A percentile compares a stretch with the other conserved stretches of the same genome.
These are phyloP conservation scores for Drosophila macrospina DNA, from an alignment of 2,888 invertebrate species.

Conservation along the genomic window DNA sequence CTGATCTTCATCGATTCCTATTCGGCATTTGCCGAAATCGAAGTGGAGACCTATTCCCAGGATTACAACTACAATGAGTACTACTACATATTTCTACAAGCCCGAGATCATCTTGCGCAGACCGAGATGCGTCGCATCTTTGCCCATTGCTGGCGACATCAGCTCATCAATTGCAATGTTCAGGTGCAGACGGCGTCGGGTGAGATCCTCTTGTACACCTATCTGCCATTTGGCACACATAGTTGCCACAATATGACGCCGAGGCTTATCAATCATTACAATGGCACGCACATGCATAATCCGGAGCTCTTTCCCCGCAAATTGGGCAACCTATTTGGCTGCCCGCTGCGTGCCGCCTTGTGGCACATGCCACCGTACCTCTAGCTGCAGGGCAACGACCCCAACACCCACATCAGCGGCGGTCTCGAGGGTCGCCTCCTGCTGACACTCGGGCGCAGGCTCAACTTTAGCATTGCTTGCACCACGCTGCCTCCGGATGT, in stretches of 20 bases:
- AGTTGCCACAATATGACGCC: slow-evolving; percentile 58
- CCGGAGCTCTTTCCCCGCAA: slow-evolving; percentile 67
- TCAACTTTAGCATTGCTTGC: slow-evolving; percentile 64
- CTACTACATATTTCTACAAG: slow-evolving; percentile 79
- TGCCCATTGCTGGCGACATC: slow-evolving; percentile 76
- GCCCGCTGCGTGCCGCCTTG: slow-evolving; percentile 58
- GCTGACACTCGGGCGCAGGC: slow-evolving; percentile 47
- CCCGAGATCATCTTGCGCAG: slow-evolving; percentile 51
- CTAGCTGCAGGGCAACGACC: slow-evolving; percentile 11
- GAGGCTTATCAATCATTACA: slow-evolving; percentile 63
- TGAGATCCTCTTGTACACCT: slow-evolving; percentile 75
- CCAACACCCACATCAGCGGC: slow-evolving; percentile 14
- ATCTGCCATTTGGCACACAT: slow-evolving; percentile 65
- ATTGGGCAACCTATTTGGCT: slow-evolving; percentile 69
- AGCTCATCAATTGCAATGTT: slow-evolving; percentile 78
- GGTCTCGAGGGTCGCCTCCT: slow-evolving; percentile 73
- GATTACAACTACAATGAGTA: slow-evolving; percentile 74
- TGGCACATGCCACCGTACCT: slow-evolving; percentile 64
- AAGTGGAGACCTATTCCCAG: slow-evolving; percentile 61
- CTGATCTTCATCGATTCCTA: slow-evolving; percentile 76
- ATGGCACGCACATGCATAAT: slow-evolving; percentile 49
- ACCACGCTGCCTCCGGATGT: slow-evolving; percentile 4
- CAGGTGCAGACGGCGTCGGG: slow-evolving; percentile 73
- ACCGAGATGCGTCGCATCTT: slow-evolving; percentile 73
- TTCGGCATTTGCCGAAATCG: slow-evolving; percentile 71